These are phyloP conservation scores for Drosophila atripex DNA, from an alignment of 2,888 invertebrate genomes.

Conservation along the genomic window DNA sequence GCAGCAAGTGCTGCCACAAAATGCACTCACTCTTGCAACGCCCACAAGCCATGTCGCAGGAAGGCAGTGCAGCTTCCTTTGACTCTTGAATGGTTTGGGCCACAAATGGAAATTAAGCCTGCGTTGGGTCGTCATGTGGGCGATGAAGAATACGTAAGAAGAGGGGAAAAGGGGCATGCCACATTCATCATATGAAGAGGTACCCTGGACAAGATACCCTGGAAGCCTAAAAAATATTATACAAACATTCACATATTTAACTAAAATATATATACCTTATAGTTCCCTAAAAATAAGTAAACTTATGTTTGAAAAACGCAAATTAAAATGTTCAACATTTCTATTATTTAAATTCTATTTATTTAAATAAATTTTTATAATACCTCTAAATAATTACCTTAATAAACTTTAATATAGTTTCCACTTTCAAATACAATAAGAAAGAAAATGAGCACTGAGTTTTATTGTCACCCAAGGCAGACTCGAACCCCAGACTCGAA, in stretches of 20 bases:
- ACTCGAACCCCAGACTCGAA: not conserved
- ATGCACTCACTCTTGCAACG: slow-evolving; percentile 46
- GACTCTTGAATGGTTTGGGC: slow-evolving; percentile 46
- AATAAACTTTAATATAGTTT: not conserved
- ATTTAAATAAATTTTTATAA: too few species aligned
- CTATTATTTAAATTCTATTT: too few species aligned
- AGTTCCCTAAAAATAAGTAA: too few species aligned
- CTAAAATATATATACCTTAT: too few species aligned
- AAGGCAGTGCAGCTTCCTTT: slow-evolving; percentile 61
- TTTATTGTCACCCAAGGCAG: not conserved
- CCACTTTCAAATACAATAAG: not conserved
- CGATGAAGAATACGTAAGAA: slow-evolving; percentile 8
- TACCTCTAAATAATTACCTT: not conserved
- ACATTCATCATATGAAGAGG: slow-evolving; percentile 59
- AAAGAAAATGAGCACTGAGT: slow-evolving; percentile 1
- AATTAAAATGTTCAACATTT: too few species aligned
- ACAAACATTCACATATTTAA: too few species aligned
- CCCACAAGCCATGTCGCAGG: slow-evolving; percentile 57
- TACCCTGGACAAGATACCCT: not conserved
- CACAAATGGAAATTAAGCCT: slow-evolving; percentile 75
- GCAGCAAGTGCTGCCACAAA: slow-evolving; percentile 65
- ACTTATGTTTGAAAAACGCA: too few species aligned
- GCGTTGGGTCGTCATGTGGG: slow-evolving; percentile 24
- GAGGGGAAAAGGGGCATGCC: slow-evolving; percentile 36
- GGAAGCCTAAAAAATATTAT: not conserved